phyloP scores from a whole-genome alignment of 2,888 invertebrate genomes.

The Drosophila quinaria region DNA sequence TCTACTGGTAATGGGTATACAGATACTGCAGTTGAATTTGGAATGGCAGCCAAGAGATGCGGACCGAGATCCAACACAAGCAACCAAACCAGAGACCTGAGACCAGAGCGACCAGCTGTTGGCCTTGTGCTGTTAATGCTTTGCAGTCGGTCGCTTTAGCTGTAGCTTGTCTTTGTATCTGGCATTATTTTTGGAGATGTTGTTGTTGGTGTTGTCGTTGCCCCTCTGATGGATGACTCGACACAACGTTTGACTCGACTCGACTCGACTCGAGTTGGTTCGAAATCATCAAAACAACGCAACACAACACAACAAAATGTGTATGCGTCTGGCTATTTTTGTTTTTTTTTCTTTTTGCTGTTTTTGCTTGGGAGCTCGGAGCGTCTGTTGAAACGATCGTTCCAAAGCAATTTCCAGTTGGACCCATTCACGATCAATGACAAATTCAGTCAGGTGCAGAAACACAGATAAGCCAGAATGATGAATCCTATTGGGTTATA shows the following conservation, averaged over 20 bases:
- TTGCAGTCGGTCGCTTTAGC: conserved; percentile 43
- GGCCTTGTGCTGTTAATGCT: conserved; percentile 66
- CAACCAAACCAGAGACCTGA: conserved; percentile 34
- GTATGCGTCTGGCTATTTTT: conserved; percentile 48
- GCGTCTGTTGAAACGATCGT: conserved; percentile 39
- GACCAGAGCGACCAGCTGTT: conserved; percentile 62
- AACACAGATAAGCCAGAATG: background rate
- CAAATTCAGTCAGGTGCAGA: conserved; percentile 46
- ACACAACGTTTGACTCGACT: conserved; percentile 30
- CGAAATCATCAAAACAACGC: conserved; percentile 45
- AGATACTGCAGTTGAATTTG: conserved; percentile 69
- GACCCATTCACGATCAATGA: conserved; percentile 35
- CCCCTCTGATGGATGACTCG: conserved; percentile 62
- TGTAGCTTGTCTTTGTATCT: conserved; percentile 47
- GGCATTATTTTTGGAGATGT: conserved; percentile 68
- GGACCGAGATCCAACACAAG: conserved; percentile 30
- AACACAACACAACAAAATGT: conserved; percentile 19
- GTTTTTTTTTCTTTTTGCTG: conserved; percentile 43
- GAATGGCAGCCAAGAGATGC: conserved; percentile 55
- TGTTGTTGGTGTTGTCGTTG: conserved; percentile 27
- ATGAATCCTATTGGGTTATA: conserved; percentile 13
- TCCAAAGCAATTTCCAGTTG: conserved; percentile 45
- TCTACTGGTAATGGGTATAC: background rate
- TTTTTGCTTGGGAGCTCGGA: conserved; percentile 24
- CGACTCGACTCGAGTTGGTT: conserved; percentile 26